Evolutionary conservation across 2,113 vertebrate species (phyloP).

Genomic region (Procavia capensis): DNA sequence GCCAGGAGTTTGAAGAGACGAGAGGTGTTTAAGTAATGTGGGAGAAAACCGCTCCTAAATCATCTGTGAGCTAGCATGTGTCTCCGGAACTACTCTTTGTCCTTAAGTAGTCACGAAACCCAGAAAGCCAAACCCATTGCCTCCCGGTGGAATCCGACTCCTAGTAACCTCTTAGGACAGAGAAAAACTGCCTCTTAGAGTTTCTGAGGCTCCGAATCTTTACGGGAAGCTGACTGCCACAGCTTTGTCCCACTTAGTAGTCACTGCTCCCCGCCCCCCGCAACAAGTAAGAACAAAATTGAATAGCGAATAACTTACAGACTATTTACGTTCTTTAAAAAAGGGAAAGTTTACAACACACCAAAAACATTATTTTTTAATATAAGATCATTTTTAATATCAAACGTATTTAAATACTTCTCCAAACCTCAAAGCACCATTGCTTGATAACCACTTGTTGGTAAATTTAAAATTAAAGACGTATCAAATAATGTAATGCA

Average conservation of each 20-base stretch:
- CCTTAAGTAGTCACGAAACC: not conserved
- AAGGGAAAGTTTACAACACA: not conserved
- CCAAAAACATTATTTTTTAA: not conserved
- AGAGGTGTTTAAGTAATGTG: not conserved
- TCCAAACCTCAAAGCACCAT: not conserved
- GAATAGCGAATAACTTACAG: not conserved
- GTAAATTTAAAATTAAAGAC: not conserved
- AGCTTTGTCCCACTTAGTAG: not conserved
- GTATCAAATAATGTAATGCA: not conserved
- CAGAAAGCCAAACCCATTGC: no score
- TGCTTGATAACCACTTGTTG: not conserved
- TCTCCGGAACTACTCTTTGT: not conserved
- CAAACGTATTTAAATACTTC: not conserved
- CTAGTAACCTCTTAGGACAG: no score
- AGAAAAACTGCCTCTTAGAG: no score
- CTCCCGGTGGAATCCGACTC: no score
- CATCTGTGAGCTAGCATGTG: not conserved
- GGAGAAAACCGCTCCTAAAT: not conserved
- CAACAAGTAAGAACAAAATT: not conserved
- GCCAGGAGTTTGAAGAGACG: not conserved
- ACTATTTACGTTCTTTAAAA: not conserved
- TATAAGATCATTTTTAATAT: not conserved
- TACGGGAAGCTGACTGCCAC: no score
- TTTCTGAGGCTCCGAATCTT: no score
- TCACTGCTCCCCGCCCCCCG: conserved; percentile 46